phyloP scores from a whole-genome alignment of 2,888 invertebrate genomes.

The Cremastinae sp. region DNA sequence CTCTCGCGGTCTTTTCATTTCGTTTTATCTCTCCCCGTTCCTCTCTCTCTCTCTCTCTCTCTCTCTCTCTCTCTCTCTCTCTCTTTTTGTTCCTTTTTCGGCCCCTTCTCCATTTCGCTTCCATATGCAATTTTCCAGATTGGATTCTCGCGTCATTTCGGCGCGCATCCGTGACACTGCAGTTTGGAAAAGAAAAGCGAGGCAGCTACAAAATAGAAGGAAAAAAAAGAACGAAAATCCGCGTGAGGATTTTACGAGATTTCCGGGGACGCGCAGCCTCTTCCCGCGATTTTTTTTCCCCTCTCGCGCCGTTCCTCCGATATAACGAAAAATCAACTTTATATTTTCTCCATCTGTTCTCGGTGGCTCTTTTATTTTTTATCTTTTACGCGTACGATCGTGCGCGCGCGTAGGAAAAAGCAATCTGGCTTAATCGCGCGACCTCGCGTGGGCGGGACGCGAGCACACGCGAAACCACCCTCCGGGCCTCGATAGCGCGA shows the following conservation, averaged over 20 bases:
- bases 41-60: constrained; percentile 11
- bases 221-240: constrained; percentile 6
- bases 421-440: constrained; percentile 52
- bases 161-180: constrained; percentile 54
- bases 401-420: constrained; percentile 2
- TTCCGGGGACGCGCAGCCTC: neutral
- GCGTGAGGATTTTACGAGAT: constrained; percentile 1
- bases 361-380: too few relatives aligned
- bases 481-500: constrained; percentile 15
- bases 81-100: constrained; percentile 1
- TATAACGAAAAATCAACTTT: constrained; percentile 4
- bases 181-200: constrained; percentile 17
- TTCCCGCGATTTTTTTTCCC: neutral
- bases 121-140: constrained; percentile 66
- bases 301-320: neutral
- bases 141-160: constrained; percentile 64
- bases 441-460: constrained; percentile 32
- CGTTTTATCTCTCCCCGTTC: constrained; percentile 11
- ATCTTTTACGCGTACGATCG: neutral
- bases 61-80: constrained; percentile 5
- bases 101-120: constrained; percentile 42
- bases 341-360: neutral
- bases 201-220: neutral
- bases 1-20: constrained; percentile 25
- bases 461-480: neutral